Evolutionary conservation across 92 coral and sea anemone species (phyloP).

Genomic region (Virgularia gustaviana): DNA sequence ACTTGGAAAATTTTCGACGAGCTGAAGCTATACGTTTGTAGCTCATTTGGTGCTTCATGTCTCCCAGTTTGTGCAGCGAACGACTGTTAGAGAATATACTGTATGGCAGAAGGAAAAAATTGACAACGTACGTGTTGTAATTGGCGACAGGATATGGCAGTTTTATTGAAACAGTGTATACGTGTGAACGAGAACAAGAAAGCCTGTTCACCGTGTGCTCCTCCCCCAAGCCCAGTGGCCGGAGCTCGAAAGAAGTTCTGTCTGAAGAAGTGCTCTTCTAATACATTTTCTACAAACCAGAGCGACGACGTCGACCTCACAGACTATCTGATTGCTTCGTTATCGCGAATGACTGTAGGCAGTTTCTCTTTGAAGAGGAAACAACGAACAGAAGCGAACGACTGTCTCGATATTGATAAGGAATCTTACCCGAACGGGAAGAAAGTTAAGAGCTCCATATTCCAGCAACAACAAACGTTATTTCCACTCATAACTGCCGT

Average conservation of each 20-base stretch:
- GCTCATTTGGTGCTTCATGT: constrained; percentile 19
- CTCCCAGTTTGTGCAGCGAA: constrained; percentile 36
- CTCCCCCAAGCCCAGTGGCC: constrained; percentile 73
- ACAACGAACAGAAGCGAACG: constrained; percentile 49
- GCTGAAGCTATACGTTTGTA: constrained; percentile 4
- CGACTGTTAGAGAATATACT: constrained; percentile 10
- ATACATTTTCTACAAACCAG: constrained; percentile 60
- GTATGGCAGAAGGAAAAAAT: constrained; percentile 45
- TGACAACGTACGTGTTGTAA: constrained; percentile 41
- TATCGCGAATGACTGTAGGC: constrained; percentile 81
- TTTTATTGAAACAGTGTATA: constrained; percentile 60
- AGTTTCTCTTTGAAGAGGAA: constrained; percentile 81
- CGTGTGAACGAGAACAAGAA: constrained; percentile 52
- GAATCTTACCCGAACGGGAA: constrained; percentile 17
- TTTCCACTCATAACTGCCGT: constrained; percentile 27
- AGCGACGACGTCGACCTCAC: constrained; percentile 67
- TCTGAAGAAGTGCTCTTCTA: constrained; percentile 63
- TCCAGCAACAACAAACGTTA: constrained; percentile 10
- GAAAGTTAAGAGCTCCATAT: constrained; percentile 23
- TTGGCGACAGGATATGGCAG: constrained; percentile 62
- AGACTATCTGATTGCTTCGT: constrained; percentile 69
- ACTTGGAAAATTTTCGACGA: not conserved
- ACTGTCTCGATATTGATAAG: constrained; percentile 6
- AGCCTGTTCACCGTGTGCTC: constrained; percentile 86
- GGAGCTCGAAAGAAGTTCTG: constrained; percentile 77